Evolutionary conservation across 2,113 vertebrate genomes (phyloP).

Genomic region (Calidris pugnax): DNA sequence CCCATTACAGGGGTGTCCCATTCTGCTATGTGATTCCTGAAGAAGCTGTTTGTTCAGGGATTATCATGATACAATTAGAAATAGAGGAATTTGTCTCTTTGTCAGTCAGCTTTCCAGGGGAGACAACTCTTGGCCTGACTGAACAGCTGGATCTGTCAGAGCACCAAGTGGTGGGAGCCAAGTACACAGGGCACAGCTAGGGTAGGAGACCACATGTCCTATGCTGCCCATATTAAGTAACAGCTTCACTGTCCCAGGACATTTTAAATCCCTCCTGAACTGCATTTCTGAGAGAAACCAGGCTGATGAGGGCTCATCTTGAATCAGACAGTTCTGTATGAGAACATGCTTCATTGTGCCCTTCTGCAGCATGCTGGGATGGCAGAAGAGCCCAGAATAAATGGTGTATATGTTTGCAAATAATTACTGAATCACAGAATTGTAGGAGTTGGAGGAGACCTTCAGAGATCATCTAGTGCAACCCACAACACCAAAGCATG

Average conservation of each 20-base stretch:
- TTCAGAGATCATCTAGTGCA: too few species aligned
- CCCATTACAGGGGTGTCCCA: background rate
- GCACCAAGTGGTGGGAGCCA: background rate
- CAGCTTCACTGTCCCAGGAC: background rate
- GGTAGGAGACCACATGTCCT: background rate
- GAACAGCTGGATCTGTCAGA: background rate
- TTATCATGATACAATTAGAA: background rate
- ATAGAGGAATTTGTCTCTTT: background rate
- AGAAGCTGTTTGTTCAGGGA: background rate
- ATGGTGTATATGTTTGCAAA: background rate
- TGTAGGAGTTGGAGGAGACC: background rate
- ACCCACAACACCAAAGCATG: too few species aligned
- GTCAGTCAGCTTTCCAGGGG: background rate
- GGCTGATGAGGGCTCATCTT: background rate
- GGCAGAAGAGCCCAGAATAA: background rate
- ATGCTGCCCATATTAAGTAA: background rate
- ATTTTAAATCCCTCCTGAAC: background rate
- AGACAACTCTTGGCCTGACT: background rate
- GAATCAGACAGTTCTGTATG: background rate
- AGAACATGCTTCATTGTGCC: fast-evolving
- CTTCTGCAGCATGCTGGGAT: background rate
- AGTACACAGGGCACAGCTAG: background rate
- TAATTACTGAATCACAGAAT: background rate
- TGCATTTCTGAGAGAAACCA: background rate
- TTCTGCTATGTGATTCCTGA: background rate